Evolutionary conservation across 2,888 invertebrate genomes (phyloP), one percentile per base, ranked within the genome.

Genomic region (Meghimatium bilineatum): DNA sequence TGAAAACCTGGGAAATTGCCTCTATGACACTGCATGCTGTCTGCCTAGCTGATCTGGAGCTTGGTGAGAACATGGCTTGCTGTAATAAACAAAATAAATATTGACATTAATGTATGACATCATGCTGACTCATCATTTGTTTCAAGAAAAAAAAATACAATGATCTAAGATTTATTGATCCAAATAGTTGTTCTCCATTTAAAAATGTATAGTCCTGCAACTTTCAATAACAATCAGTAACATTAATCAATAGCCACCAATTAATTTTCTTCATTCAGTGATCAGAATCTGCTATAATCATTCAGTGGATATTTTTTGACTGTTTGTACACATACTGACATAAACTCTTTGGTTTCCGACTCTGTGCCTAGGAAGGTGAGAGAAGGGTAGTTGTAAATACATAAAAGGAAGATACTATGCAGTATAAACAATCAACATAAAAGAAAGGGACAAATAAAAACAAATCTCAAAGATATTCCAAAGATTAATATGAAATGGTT

Each of bases 261-360:
- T n/a, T n/a, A n/a, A n/a, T n/a, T n/a, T n/a, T n/a, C n/a, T n/a
- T n/a, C n/a, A n/a, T n/a, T n/a, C n/a, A n/a, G n/a, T n/a, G n/a
- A n/a, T n/a, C n/a, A n/a, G n/a, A n/a, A n/a, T n/a, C n/a, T n/a
- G n/a, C 97, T 96, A 87, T 98, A 96, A 94, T 99, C 99, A 92
- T 97, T 97, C 52, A 96, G 95, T 76, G 97, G 97, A 90, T 94
- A 95, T 91, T 97, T 97, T 92, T 97, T 96, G 1, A 99, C 97
- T 0, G 99, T 98, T 94, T 98, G 97, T 36, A 99, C 97, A 93
- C 99, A 98, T 44, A 99, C 97, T 23, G 97, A 96, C 98, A 99
- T 99, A 93, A 99, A 99, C 86, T 98, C 97, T 76, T 97, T 97
- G 0, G 98, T 98, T 94, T 99, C 99, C 67, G 97, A 96, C 94